A percentile compares a stretch with the other conserved stretches of the same genome.
Conservation (phyloP, 2,888 invertebrate genomes). For the Diplazon laetatorius region DNA sequence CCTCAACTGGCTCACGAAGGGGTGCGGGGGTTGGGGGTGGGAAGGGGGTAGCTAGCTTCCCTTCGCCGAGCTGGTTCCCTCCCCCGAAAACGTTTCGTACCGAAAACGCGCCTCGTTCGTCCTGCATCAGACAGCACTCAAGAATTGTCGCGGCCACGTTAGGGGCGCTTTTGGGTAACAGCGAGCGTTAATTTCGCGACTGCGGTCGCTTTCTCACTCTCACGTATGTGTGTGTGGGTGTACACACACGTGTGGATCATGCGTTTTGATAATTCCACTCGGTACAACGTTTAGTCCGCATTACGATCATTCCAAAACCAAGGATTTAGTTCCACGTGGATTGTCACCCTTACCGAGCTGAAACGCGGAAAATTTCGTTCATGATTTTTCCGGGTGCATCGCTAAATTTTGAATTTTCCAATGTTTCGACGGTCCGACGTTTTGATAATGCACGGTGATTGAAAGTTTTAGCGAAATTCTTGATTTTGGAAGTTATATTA, state of each 20-base stretch:
- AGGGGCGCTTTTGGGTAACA: constrained; percentile 79
- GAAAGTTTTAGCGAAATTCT: no score
- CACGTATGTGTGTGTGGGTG: constrained; percentile 59
- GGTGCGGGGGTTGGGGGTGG: no score
- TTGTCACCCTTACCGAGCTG: background rate
- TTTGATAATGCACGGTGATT: no score
- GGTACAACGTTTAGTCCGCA: constrained; percentile 47
- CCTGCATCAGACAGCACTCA: constrained; percentile 82
- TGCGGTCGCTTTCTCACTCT: constrained; percentile 34
- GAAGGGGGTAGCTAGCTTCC: constrained; percentile 64
- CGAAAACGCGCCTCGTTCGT: constrained; percentile 63
- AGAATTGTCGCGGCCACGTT: constrained; percentile 82
- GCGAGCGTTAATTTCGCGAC: constrained; percentile 77
- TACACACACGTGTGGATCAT: no score
- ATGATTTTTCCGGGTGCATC: no score
- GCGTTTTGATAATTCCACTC: constrained; percentile 60
- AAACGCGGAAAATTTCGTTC: no score
- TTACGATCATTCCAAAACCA: background rate
- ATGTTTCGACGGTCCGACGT: no score
- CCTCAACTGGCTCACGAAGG: constrained; percentile 57
- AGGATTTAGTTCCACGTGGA: background rate
- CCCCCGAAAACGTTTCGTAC: constrained; percentile 62
- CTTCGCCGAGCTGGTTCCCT: constrained; percentile 61
- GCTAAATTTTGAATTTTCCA: no score
- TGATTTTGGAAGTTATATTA: no score